phyloP scores from a whole-genome alignment of 2,888 invertebrate genomes.

The Hemistola chrysoprasaria region DNA sequence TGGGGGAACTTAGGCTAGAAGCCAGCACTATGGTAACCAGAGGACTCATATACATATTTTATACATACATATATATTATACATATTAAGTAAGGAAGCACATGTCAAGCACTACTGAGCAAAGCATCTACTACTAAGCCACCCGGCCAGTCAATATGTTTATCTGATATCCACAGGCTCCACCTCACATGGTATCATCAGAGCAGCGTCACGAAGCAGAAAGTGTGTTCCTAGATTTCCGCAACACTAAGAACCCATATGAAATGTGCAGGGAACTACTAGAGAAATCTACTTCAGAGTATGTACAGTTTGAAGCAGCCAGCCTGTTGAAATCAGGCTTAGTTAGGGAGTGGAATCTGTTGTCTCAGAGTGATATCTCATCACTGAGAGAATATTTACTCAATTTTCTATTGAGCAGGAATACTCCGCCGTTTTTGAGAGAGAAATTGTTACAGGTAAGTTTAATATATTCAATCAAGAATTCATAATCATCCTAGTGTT shows the following conservation, averaged over 20 bases:
- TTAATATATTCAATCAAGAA: not conserved
- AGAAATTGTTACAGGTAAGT: conserved; percentile 85
- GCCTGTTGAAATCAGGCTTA: conserved; percentile 90
- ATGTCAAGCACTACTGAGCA: too few relatives aligned
- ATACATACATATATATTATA: too few relatives aligned
- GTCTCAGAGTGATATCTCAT: conserved; percentile 85
- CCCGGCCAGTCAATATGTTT: too few relatives aligned
- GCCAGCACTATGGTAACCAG: too few relatives aligned
- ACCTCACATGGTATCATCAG: conserved; percentile 87
- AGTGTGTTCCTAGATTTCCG: conserved; percentile 90
- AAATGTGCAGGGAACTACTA: conserved; percentile 89
- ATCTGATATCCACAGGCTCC: conserved; percentile 87
- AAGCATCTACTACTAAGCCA: too few relatives aligned
- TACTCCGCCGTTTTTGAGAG: conserved; percentile 88
- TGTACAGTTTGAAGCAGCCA: conserved; percentile 93
- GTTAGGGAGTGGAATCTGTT: conserved; percentile 92
- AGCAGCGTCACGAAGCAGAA: conserved; percentile 92
- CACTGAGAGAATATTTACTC: conserved; percentile 89
- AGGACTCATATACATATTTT: too few relatives aligned
- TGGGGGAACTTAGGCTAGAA: too few relatives aligned
- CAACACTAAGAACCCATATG: conserved; percentile 91
- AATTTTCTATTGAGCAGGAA: conserved; percentile 88
- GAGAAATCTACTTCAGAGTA: conserved; percentile 88
- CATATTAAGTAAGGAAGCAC: too few relatives aligned
- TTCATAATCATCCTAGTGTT: too few relatives aligned